Evolutionary conservation across 2,797 vertebrate species (phyloP), one percentile per base, ranked within the genome.

Genomic region (Lindbergichthys nudifrons): DNA sequence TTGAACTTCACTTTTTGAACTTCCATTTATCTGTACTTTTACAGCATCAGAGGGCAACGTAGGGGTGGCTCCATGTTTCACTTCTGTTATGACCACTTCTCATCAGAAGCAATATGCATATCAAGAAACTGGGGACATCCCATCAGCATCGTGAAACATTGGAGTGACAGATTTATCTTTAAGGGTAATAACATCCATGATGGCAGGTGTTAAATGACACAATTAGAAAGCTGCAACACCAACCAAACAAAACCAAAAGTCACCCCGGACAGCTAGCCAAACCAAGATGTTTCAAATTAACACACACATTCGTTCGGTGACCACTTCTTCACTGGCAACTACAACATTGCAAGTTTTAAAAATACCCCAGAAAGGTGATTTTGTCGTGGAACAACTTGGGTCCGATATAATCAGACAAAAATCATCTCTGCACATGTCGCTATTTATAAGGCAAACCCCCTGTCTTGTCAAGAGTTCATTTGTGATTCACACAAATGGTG

Each of bases 31-130:
- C 32, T n/a, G 18, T 15, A 53, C 70, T 82, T 48, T 47, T 39
- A 47, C 48, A 47, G 57, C 72, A 83, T 80, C 65, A 51, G 69
- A 84, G 75, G 75, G 81, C 56, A 80, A 69, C 48, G 77, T 83
- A 88, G 87, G 83, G 88, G 86, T 83, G 79, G 79, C 73, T 45
- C 77, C 36, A 13, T 53, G 82, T 92, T 91, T 91, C 90, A 86
- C 82, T 90, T 92, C 88, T 88, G 76, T 81, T 87, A 73, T 90
- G 75, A 89, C 32, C 42, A 41, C 59, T 51, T 61, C 57, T 59
- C 66, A 23, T 65, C 53, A 46, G 53, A 58, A 13, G 12, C 15
- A 23, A 13, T 12, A 26, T 47, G 54, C 45, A 58, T 53, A 80
- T 69, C 16, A 30, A 73, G 52, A 72, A 1, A 19, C 10, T 5